These are phyloP conservation scores for Euura lappo DNA, from an alignment of 1,140 invertebrate species.

Conservation along the genomic window DNA sequence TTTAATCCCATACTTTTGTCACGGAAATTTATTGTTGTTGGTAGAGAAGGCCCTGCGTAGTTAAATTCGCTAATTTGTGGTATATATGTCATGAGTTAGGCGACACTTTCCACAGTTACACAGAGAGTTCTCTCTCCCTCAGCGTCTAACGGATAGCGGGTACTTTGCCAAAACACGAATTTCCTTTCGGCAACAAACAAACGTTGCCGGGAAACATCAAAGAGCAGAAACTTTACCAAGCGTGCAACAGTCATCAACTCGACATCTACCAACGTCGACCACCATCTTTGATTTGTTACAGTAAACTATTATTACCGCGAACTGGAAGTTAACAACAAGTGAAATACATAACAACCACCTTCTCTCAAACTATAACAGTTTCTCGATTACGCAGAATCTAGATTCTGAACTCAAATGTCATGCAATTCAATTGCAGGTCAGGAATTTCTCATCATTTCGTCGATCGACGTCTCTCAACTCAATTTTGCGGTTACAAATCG, in stretches of 20 bases:
- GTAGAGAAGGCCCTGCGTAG: background rate
- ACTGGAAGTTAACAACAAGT: background rate
- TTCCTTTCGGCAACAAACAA: background rate
- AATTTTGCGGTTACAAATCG: too few species aligned
- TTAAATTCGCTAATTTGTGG: background rate
- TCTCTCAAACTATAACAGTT: background rate
- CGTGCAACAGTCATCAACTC: background rate
- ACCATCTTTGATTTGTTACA: background rate
- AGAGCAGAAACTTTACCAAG: background rate
- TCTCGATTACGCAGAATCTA: background rate
- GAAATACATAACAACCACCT: background rate
- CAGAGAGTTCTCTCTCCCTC: background rate
- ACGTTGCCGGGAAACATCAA: background rate
- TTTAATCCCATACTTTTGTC: background rate
- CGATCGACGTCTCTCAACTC: too few species aligned
- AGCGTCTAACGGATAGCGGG: background rate
- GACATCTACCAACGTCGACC: background rate
- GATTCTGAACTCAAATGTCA: background rate
- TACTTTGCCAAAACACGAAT: constrained; percentile 7
- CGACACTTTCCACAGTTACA: background rate
- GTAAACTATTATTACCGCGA: background rate
- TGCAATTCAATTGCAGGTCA: background rate
- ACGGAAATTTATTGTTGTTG: constrained; percentile 3
- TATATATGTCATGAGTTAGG: too few species aligned
- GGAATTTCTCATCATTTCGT: too few species aligned